phyloP scores from a whole-genome alignment of 1,140 invertebrate genomes.

The Pogonus chalceus region DNA sequence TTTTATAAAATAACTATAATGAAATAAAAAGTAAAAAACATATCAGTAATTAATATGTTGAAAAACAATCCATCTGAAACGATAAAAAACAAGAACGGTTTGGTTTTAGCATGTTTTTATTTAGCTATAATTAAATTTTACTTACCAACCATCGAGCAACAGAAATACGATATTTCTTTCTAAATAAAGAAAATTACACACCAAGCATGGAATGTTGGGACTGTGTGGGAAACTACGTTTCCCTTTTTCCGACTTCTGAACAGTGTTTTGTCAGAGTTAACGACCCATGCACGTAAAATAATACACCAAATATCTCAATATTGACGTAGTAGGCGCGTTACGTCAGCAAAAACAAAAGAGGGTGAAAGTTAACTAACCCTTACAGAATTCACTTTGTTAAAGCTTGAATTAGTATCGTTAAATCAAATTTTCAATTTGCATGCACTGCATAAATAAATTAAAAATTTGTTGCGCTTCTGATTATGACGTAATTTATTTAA shows the following conservation, averaged over 20 bases:
- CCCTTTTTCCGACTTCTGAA: background rate
- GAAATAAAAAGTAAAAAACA: too few species aligned
- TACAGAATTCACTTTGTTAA: background rate
- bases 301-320: background rate
- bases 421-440: too few species aligned
- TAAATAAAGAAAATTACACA: background rate
- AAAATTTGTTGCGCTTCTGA: too few species aligned
- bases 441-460: too few species aligned
- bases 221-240: too few species aligned
- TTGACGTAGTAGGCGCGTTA: background rate
- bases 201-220: background rate
- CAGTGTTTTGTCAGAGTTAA: background rate
- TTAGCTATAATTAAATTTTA: background rate
- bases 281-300: background rate
- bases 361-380: background rate
- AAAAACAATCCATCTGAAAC: too few species aligned
- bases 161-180: background rate
- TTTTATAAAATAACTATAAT: too few species aligned
- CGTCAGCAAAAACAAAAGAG: background rate
- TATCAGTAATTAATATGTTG: too few species aligned
- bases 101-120: background rate
- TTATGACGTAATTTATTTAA: too few species aligned
- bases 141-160: background rate
- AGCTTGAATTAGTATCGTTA: too few species aligned
- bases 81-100: too few species aligned